phyloP scores from a whole-genome alignment of 2,888 invertebrate species.

The Campoplex nolae region DNA sequence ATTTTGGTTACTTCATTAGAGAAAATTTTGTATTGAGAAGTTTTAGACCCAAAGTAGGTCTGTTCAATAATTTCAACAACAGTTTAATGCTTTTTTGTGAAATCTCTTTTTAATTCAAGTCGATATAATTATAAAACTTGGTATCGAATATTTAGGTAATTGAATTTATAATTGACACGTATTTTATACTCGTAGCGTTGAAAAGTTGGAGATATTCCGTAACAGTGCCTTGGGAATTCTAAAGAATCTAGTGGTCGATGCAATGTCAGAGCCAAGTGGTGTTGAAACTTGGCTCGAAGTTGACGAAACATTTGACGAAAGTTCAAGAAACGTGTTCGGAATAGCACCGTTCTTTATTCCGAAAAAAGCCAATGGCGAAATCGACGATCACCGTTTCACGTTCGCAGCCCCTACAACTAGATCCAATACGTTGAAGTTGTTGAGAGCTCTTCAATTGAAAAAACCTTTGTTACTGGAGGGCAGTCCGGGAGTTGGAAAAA shows the following conservation, averaged over 20 bases:
- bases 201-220: conserved; percentile 82
- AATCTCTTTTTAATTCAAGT: no score
- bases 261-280: conserved; percentile 73
- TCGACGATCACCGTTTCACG: conserved; percentile 86
- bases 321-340: conserved; percentile 86
- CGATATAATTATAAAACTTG: neutral
- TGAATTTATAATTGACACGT: neutral
- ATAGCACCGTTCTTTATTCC: conserved; percentile 92
- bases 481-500: conserved; percentile 99
- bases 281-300: conserved; percentile 63
- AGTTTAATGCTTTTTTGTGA: neutral
- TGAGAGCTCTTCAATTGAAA: conserved; percentile 95
- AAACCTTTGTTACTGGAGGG: conserved; percentile 98
- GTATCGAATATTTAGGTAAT: neutral
- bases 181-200: conserved; percentile 73
- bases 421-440: conserved; percentile 92
- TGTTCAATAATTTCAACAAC: neutral
- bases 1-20: no score
- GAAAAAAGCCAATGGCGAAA: conserved; percentile 83
- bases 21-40: neutral
- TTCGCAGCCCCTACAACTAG: conserved; percentile 93
- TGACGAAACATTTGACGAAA: conserved; percentile 75
- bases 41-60: neutral
- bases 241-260: conserved; percentile 82
- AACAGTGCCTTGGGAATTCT: conserved; percentile 87